Base-by-base conservation (phyloP, 2,888 invertebrate genomes). In the Drosophila austrosaltans region DNA sequence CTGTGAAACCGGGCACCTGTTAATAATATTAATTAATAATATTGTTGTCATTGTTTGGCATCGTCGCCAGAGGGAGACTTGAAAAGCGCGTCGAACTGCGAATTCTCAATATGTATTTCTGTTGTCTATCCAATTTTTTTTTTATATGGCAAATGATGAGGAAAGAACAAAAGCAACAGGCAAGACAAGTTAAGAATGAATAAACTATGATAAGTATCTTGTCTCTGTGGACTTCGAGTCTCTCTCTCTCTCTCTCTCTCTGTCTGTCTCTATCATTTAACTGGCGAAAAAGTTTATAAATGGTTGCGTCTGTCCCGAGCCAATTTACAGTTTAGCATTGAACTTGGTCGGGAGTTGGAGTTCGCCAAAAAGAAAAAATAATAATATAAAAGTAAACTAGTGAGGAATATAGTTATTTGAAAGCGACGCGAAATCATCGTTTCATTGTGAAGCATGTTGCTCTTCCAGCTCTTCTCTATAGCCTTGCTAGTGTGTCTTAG, bases 311-410 rank as follows among this genome's bases (percentile, higher is more conserved):
- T 78, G 77, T 87, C 89, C 82, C 78, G 81, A 89, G 86, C 79
- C 83, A 81, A 86, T 84, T 85, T 82, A 90, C 90, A 91, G 91
- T 91, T 91, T 90, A 90, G 75, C 90, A 90, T 90, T 90, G 90
- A 90, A 90, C 91, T 87, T 90, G 91, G 87, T 82, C 82, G 85
- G 82, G 89, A 88, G 90, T 81, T 89, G 83, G 89, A 88, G 90
- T 81, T 90, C 82, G 90, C 90, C 78, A 84, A 87, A 78, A 57
- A 53, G 25, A 25, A 53, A 12, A 48, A 5, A 48, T 10, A 28
- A 16, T 16, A 16, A 36, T 8, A 36, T 8, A 36, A 10, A 25
- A 44, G 22, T 20, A 20, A 48, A 48, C 48, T 48, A 48, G 48
- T 48, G 22, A 48, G 25, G 48, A 48, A 25, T 48, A 48, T 48